These are phyloP conservation scores for Baccha elongata DNA, from an alignment of 2,888 invertebrate species.

Conservation along the genomic window DNA sequence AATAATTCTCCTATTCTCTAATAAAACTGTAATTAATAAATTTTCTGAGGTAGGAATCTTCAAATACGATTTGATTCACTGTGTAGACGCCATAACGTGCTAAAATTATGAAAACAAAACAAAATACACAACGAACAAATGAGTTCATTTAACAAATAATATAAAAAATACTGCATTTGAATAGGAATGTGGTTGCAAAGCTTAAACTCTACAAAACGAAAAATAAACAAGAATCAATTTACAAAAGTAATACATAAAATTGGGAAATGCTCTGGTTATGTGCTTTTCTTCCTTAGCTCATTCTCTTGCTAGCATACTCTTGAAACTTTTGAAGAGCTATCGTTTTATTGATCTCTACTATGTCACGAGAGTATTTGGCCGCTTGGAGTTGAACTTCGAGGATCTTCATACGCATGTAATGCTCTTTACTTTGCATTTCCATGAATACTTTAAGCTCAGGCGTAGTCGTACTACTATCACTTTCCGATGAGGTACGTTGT, in stretches of 20 bases:
- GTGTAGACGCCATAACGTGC: constrained; percentile 59
- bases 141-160: constrained; percentile 38
- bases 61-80: constrained; percentile 64
- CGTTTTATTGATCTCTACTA: constrained; percentile 85
- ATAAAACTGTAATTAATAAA: constrained; percentile 56
- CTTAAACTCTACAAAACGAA: constrained; percentile 59
- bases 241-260: constrained; percentile 17
- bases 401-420: constrained; percentile 82
- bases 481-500: constrained; percentile 77
- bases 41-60: constrained; percentile 71
- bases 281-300: constrained; percentile 77
- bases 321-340: constrained; percentile 85
- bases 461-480: constrained; percentile 68
- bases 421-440: constrained; percentile 82
- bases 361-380: constrained; percentile 83
- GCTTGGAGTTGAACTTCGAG: constrained; percentile 82
- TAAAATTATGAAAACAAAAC: constrained; percentile 63
- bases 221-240: constrained; percentile 51
- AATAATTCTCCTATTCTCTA: constrained; percentile 49
- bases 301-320: constrained; percentile 80
- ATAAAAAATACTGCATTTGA: constrained; percentile 68
- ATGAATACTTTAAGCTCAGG: constrained; percentile 80
- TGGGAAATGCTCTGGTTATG: neutral
- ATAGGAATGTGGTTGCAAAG: constrained; percentile 71
- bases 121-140: constrained; percentile 36